A percentile compares a stretch with the other conserved stretches of the same genome.
Evolutionary conservation across 2,113 vertebrate genomes (phyloP).

Genomic region (Diadophis punctatus): DNA sequence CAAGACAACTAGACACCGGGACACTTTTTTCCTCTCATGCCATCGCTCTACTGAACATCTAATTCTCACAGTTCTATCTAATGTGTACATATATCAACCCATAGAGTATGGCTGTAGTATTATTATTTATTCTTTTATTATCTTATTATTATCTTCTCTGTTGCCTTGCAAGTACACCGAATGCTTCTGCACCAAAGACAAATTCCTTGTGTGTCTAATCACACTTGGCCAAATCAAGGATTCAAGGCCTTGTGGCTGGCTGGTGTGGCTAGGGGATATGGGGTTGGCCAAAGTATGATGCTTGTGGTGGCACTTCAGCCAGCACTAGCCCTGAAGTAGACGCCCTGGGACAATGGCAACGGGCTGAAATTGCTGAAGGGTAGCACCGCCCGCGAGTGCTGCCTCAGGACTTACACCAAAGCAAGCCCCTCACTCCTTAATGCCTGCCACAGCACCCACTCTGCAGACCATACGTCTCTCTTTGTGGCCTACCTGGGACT

Average conservation of each 20-base stretch:
- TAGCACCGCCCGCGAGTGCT: not conserved
- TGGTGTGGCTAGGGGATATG: not conserved
- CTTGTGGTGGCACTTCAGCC: not conserved
- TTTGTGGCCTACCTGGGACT: not conserved
- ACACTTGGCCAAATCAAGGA: not conserved
- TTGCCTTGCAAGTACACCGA: not conserved
- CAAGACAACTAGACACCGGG: not conserved
- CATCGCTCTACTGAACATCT: not conserved
- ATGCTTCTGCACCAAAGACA: not conserved
- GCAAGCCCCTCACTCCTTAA: not conserved
- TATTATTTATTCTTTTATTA: not conserved
- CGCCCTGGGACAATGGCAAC: not conserved
- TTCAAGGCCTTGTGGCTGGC: not conserved
- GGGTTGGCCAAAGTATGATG: not conserved
- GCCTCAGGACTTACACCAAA: not conserved
- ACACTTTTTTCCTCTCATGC: too few species aligned
- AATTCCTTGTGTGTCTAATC: not conserved
- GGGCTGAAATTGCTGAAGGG: not conserved
- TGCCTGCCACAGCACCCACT: not conserved
- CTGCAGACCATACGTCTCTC: not conserved
- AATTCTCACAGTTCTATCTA: not conserved
- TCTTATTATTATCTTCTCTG: not conserved
- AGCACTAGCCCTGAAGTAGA: not conserved
- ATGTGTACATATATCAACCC: not conserved
- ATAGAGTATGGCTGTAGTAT: not conserved